These are phyloP conservation scores for Cnemophilus loriae DNA, from an alignment of 2,113 vertebrate genomes.

Conservation along the genomic window DNA sequence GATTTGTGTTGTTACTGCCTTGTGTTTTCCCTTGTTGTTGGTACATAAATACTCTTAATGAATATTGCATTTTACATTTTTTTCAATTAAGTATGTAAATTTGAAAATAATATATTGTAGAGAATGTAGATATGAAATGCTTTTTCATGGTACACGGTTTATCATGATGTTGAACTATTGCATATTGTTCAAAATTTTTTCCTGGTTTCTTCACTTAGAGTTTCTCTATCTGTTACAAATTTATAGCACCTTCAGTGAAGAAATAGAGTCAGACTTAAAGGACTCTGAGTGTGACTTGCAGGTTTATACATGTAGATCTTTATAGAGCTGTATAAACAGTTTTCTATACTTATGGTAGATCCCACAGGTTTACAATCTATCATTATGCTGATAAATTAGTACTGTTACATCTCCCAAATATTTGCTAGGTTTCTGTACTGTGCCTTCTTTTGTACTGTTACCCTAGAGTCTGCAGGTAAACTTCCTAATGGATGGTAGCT, in stretches of 20 bases:
- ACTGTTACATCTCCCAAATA: neutral
- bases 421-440: neutral
- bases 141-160: neutral
- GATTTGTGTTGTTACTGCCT: neutral
- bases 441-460: neutral
- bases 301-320: neutral
- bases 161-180: neutral
- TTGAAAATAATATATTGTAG: neutral
- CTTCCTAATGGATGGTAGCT: neutral
- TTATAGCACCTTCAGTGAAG: neutral
- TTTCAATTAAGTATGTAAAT: neutral
- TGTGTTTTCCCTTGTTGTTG: neutral
- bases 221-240: neutral
- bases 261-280: neutral
- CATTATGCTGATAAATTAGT: neutral
- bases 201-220: neutral
- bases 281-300: neutral
- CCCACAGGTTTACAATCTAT: neutral
- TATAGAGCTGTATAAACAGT: neutral
- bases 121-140: neutral
- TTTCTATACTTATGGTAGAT: neutral
- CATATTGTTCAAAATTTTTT: neutral
- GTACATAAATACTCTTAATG: neutral
- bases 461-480: neutral
- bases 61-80: neutral